A percentile compares a stretch with the other conserved stretches of the same genome.
These are phyloP conservation scores for Coracias cyanogaster DNA, from an alignment of 2,797 vertebrate species.

Conservation along the genomic window DNA sequence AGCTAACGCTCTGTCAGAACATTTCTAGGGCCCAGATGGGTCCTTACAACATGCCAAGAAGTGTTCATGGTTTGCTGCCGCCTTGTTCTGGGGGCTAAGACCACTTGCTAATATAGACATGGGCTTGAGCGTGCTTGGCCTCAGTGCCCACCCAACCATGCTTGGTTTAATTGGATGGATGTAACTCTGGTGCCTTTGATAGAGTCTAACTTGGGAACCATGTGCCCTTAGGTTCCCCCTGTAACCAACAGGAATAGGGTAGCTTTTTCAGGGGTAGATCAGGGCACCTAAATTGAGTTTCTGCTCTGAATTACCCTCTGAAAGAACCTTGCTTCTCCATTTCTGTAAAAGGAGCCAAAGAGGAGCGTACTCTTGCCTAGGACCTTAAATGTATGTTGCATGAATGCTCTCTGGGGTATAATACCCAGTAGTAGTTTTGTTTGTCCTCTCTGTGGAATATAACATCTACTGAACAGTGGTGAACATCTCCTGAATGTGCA, in stretches of 20 bases:
- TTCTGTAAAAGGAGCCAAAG: neutral
- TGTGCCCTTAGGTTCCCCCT: neutral
- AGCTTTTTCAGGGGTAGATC: neutral
- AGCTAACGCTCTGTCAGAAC: neutral
- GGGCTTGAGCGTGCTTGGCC: neutral
- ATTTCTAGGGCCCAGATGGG: neutral
- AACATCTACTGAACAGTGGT: neutral
- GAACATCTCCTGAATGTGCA: neutral
- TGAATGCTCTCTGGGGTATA: neutral
- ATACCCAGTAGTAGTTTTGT: neutral
- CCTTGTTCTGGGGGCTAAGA: neutral
- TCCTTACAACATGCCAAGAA: neutral
- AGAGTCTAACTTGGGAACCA: neutral
- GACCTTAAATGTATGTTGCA: neutral
- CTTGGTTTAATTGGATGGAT: conserved; percentile 17
- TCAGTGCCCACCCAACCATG: neutral
- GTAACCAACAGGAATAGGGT: neutral
- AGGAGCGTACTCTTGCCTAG: neutral
- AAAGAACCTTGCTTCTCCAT: neutral
- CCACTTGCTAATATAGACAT: neutral
- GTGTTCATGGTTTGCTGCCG: neutral
- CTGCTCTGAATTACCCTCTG: neutral
- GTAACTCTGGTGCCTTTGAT: neutral
- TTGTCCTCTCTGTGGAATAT: neutral
- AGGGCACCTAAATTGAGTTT: neutral